Evolutionary conservation across 1,140 invertebrate genomes (phyloP).

Genomic region (Dendrolimus punctatus): DNA sequence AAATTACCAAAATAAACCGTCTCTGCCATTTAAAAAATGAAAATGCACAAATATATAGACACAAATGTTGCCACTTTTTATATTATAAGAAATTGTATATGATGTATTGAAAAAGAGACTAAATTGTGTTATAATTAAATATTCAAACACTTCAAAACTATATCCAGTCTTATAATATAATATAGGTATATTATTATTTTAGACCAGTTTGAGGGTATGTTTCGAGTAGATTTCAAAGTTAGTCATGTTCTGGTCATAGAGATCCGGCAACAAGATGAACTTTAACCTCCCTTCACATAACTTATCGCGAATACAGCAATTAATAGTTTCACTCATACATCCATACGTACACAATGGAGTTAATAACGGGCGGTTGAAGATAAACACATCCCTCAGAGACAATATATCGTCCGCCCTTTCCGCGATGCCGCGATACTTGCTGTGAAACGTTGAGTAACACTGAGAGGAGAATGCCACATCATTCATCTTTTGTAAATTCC

Average conservation of each 20-base stretch:
- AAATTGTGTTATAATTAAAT: no score
- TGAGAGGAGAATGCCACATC: neutral
- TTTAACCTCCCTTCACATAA: neutral
- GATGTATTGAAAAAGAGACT: no score
- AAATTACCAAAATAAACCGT: no score
- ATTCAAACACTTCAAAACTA: no score
- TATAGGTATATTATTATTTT: no score
- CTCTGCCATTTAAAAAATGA: no score
- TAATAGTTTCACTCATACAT: constrained; percentile 12
- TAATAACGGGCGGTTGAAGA: constrained; percentile 25
- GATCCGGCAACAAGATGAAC: neutral
- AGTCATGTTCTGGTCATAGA: neutral
- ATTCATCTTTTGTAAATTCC: no score
- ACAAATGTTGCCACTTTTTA: no score
- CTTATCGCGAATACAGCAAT: constrained; percentile 2
- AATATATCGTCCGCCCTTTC: constrained; percentile 34
- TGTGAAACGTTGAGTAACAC: neutral
- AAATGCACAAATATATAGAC: no score
- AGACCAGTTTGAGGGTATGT: neutral
- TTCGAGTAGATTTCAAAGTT: neutral
- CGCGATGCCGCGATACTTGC: constrained; percentile 15
- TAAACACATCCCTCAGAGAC: constrained; percentile 39
- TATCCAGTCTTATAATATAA: no score
- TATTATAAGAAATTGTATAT: no score
- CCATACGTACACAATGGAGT: constrained; percentile 23